Conservation (phyloP, 1,140 invertebrate genomes). For the Camponotus vicinus region DNA sequence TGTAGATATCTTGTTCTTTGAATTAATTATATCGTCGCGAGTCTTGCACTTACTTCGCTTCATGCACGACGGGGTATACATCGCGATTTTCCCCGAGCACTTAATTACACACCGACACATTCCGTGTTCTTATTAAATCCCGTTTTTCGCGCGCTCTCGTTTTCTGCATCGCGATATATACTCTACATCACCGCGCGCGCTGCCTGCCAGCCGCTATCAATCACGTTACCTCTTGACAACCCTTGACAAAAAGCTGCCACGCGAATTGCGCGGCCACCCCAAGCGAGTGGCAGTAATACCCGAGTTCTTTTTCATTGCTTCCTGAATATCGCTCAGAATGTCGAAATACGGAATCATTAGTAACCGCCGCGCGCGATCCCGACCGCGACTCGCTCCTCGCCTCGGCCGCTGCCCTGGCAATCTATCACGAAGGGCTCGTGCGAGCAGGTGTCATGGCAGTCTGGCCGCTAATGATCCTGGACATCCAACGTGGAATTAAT, state of each 20-base stretch:
- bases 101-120: slow-evolving; percentile 60
- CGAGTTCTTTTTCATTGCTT: slow-evolving; percentile 75
- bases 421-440: slow-evolving; percentile 84
- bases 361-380: slow-evolving; percentile 76
- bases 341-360: slow-evolving; percentile 84
- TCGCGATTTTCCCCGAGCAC: slow-evolving; percentile 34
- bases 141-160: slow-evolving; percentile 61
- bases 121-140: slow-evolving; percentile 70
- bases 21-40: slow-evolving; percentile 33
- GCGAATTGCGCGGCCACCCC: slow-evolving; percentile 76
- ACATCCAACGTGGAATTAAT: slow-evolving; percentile 83
- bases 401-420: slow-evolving; percentile 74
- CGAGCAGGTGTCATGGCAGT: slow-evolving; percentile 82
- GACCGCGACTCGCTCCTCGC: slow-evolving; percentile 61
- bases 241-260: slow-evolving; percentile 79
- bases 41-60: slow-evolving; percentile 5
- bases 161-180: slow-evolving; percentile 42
- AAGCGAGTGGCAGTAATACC: slow-evolving; percentile 66
- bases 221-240: slow-evolving; percentile 75
- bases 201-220: slow-evolving; percentile 69
- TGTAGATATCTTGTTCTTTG: slow-evolving; percentile 22
- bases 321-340: slow-evolving; percentile 78
- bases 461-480: slow-evolving; percentile 82
- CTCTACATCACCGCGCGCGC: slow-evolving; percentile 14
- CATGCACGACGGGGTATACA: background rate